Evolutionary conservation across 2,888 invertebrate species (phyloP), one percentile per base, ranked within the genome.

Genomic region (Marronus borbonicus): DNA sequence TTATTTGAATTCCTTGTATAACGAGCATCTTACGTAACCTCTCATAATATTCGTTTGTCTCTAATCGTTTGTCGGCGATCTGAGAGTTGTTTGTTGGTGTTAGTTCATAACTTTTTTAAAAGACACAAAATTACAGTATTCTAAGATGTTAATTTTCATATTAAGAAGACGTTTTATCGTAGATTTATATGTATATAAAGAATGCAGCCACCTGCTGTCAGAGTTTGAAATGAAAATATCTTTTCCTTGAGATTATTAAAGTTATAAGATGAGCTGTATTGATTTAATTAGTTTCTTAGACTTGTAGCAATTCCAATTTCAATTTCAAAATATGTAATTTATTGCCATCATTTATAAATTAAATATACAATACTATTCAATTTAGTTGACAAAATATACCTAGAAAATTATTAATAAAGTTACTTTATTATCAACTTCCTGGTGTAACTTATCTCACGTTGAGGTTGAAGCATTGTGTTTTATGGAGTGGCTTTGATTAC

Each of bases 1-100:
- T 68, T 49, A 68, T 68, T 20, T 20, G 68, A 68, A 68, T 68
- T 68, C 68, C 68, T 68, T 4, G 24, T 24, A 24, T 68, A 68
- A 68, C 68, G 68, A 68, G 49, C 49, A 55, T 39, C 49, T 50
- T 68, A 68, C 68, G 68, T 68, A 68, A 68, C 14, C 28, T 24
- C 28, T 24, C 68, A 2, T 17, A 28, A 60, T 20, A 17, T 28
- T 10, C 3, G 12, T 60, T 58, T 58, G 17, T 20, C 20, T 17
- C 8, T 17, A 17, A 58, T 58, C 58, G n/a, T 58, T 28, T 60
- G 60, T 28, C 60, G 60, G 60, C 60, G 28, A 7, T 28, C 8
- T 10, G 7, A n/a, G 1, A 2, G n/a, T 14, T n/a, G 60, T 28
- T 12, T 60, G 24, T 60, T 60, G 24, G 12, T 60, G 28, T 28